Evolutionary conservation across 2,113 vertebrate genomes (phyloP).

Genomic region (Vulpes lagopus): DNA sequence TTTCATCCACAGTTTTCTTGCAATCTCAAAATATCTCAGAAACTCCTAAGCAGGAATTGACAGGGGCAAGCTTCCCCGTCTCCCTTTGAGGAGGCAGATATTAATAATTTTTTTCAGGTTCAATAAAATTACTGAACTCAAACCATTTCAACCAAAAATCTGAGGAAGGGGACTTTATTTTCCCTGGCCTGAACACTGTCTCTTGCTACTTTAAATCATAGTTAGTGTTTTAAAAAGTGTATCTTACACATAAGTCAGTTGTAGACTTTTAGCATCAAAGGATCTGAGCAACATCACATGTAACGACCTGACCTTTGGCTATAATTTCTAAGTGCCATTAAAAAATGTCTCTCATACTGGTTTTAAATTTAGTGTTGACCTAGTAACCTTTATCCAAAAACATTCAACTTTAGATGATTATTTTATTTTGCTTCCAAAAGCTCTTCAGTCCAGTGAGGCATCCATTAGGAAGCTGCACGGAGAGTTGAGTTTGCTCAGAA

Average conservation of each 20-base stretch:
- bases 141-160: conserved; percentile 83
- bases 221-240: conserved; percentile 84
- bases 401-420: conserved; percentile 80
- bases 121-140: conserved; percentile 85
- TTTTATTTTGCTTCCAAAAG: conserved; percentile 85
- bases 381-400: conserved; percentile 85
- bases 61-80: conserved; percentile 74
- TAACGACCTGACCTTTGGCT: conserved; percentile 83
- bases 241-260: conserved; percentile 85
- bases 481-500: conserved; percentile 67
- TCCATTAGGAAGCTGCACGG: conserved; percentile 72
- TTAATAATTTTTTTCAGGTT: conserved; percentile 84
- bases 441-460: conserved; percentile 69
- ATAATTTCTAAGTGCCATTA: conserved; percentile 87
- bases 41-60: conserved; percentile 78
- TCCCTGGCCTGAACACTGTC: conserved; percentile 80
- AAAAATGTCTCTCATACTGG: conserved; percentile 84
- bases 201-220: conserved; percentile 87
- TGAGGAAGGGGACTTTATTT: conserved; percentile 71
- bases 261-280: conserved; percentile 87
- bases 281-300: conserved; percentile 81
- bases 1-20: conserved; percentile 67
- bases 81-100: conserved; percentile 79
- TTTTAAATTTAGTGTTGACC: conserved; percentile 87
- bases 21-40: conserved; percentile 60